Conservation (phyloP, 2,113 vertebrate species). For the Phrynosoma platyrhinos region DNA sequence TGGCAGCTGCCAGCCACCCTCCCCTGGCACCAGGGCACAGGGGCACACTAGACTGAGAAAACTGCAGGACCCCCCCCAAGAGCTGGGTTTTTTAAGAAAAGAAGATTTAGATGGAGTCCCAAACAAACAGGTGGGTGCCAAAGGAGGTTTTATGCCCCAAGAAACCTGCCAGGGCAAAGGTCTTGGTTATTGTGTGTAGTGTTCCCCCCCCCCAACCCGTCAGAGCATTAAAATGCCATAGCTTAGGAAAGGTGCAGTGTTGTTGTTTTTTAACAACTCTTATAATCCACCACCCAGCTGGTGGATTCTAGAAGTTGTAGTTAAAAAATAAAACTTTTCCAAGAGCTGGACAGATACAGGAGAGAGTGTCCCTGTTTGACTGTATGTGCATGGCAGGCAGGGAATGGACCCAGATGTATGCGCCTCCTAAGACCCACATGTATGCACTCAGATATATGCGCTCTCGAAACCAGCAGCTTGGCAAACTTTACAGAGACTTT, state of each 20-base stretch:
- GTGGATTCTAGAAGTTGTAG: not conserved
- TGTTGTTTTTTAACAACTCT: not conserved
- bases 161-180: not conserved
- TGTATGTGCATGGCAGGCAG: not conserved
- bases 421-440: accelerated
- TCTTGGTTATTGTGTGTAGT: too few relatives aligned
- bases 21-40: not conserved
- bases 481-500: not conserved
- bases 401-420: not conserved
- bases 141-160: not conserved
- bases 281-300: not conserved
- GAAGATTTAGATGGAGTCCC: constrained; percentile 3
- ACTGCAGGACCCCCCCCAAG: not conserved
- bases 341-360: not conserved
- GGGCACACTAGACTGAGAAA: not conserved
- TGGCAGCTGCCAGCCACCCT: constrained; percentile 4
- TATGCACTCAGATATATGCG: not conserved
- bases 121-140: constrained; percentile 13
- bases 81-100: too few relatives aligned
- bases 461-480: not conserved
- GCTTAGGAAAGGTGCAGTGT: not conserved
- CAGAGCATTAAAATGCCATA: not conserved
- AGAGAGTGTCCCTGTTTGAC: not conserved
- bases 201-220: too few relatives aligned
- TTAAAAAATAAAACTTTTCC: not conserved